Conservation (phyloP, 2,888 invertebrate species). For the Eupsilia transversa region DNA sequence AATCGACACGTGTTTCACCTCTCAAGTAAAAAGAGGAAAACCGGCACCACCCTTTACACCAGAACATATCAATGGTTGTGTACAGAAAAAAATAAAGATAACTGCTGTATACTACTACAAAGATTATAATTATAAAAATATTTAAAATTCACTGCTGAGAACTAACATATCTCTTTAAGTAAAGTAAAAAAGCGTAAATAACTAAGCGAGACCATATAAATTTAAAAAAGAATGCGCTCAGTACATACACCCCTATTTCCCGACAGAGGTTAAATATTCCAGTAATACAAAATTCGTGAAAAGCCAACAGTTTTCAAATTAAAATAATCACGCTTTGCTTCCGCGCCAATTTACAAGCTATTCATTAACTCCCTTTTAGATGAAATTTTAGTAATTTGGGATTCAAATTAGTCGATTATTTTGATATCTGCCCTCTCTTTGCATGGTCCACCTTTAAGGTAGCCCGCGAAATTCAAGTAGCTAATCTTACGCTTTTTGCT, state of each 20-base stretch:
- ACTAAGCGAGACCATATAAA: background rate
- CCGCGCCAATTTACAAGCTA: constrained; percentile 38
- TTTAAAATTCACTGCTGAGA: background rate
- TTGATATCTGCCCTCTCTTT: constrained; percentile 36
- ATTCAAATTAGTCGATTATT: constrained; percentile 48
- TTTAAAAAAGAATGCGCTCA: background rate
- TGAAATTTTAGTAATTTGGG: constrained; percentile 53
- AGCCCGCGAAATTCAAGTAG: background rate
- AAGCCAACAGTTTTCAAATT: constrained; percentile 43
- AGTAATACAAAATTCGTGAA: constrained; percentile 15
- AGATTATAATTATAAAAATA: background rate
- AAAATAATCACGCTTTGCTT: constrained; percentile 48
- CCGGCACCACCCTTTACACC: too few relatives aligned
- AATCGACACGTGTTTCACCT: too few relatives aligned
- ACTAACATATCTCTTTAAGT: background rate
- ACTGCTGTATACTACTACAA: too few relatives aligned
- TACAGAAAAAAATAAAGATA: background rate
- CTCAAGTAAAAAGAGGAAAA: too few relatives aligned
- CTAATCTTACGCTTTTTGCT: background rate
- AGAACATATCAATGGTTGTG: background rate
- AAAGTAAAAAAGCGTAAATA: background rate
- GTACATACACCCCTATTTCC: background rate
- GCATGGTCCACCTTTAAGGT: background rate
- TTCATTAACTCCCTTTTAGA: constrained; percentile 54
- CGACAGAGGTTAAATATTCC: constrained; percentile 12